phyloP scores from a whole-genome alignment of 2,797 vertebrate species.

The Scarus forsteni region DNA sequence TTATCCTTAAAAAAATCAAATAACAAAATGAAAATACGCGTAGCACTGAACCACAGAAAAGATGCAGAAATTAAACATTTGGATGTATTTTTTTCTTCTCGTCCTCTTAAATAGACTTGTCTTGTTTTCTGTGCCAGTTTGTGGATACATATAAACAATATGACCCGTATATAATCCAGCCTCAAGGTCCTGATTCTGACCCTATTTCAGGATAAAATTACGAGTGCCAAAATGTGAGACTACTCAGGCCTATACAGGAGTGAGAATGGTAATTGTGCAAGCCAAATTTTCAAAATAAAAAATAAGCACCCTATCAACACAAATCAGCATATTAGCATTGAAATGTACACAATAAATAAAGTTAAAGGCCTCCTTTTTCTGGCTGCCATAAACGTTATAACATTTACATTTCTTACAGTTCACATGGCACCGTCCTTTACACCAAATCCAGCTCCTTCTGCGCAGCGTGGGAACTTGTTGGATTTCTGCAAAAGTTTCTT shows the following conservation, averaged over 20 bases:
- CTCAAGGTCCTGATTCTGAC: conserved; percentile 75
- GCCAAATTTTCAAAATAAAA: conserved; percentile 80
- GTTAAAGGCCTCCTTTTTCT: conserved; percentile 88
- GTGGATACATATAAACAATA: conserved; percentile 82
- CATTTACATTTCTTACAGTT: conserved; percentile 95
- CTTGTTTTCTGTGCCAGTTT: conserved; percentile 73
- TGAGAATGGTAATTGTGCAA: conserved; percentile 86
- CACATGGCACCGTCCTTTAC: conserved; percentile 84
- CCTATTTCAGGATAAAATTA: conserved; percentile 68
- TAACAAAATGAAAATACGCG: conserved; percentile 75
- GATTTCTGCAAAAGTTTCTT: conserved; percentile 77
- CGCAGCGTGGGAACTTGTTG: conserved; percentile 78
- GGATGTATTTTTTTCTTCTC: conserved; percentile 54
- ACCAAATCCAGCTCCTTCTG: conserved; percentile 76
- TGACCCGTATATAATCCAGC: conserved; percentile 83
- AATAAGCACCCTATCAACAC: conserved; percentile 72
- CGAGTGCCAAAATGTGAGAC: conserved; percentile 68
- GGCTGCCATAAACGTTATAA: conserved; percentile 90
- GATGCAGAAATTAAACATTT: conserved; percentile 78
- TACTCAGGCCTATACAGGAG: conserved; percentile 79
- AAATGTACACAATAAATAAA: conserved; percentile 94
- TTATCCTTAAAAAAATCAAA: conserved; percentile 83
- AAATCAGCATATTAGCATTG: conserved; percentile 85
- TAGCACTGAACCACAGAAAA: conserved; percentile 89
- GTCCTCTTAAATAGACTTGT: conserved; percentile 79